These are phyloP conservation scores for Ivindomyrus marchei DNA, from an alignment of 2,113 vertebrate genomes.

Conservation along the genomic window DNA sequence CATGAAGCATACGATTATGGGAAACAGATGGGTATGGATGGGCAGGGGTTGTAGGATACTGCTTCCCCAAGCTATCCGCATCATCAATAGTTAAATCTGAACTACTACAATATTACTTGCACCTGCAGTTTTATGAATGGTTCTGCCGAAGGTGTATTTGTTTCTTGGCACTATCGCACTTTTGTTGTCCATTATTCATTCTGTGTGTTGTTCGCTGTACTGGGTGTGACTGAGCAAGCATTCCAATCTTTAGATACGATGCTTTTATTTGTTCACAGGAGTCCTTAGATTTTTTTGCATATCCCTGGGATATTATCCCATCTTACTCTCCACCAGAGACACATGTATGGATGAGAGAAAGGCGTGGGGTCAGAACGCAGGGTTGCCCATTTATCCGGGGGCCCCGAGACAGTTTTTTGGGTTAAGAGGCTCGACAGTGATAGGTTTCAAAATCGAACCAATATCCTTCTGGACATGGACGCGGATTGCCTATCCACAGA, in stretches of 20 bases:
- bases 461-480: neutral
- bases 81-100: neutral
- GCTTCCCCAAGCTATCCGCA: neutral
- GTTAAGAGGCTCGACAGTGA: neutral
- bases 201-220: neutral
- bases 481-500: neutral
- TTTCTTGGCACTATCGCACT: neutral
- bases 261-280: neutral
- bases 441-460: neutral
- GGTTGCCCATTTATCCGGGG: neutral
- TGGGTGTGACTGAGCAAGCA: neutral
- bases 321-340: neutral
- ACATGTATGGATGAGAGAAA: neutral
- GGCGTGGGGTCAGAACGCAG: neutral
- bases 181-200: neutral
- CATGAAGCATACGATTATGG: neutral
- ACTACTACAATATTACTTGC: neutral
- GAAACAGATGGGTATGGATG: neutral
- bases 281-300: neutral
- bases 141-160: neutral
- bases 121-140: neutral
- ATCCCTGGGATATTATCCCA: neutral
- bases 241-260: neutral
- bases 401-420: neutral
- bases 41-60: neutral